Base-by-base conservation (phyloP, 2,888 invertebrate species). In the Glyphotaelius pellucidus region DNA sequence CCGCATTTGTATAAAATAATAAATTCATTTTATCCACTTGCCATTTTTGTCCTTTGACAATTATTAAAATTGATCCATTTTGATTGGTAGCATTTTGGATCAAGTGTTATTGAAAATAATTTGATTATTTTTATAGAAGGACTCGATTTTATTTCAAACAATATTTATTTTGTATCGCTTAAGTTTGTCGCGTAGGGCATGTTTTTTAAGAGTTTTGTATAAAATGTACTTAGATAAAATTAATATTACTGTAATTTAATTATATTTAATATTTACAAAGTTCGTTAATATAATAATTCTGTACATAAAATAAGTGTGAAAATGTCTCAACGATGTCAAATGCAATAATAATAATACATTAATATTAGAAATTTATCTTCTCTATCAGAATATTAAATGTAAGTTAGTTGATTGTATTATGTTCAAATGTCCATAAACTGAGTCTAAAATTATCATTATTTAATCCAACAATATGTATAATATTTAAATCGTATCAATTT, bases 261-360 rank as follows among this genome's bases (percentile, higher is more conserved):
- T 38, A 86, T 86, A 38, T 86, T 86, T 38, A 42, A 38, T 86
- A 86, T 38, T 86, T 86, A 30, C 30, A 67, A 67, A 86, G 12
- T 86, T 86, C 86, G 30, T 42, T 38, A 38, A 47, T 86, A 47
- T 86, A 14, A 32, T 42, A 47, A 38, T 38, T 86, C 25, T 86
- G 47, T 47, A 86, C 19, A 86, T 86, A 67, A 67, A 67, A 25
- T 47, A n/a, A n/a, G 83, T 83, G 35, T 83, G 32, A 47, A 47
- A 35, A 67, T 42, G 47, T 83, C 85, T 93, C 93, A 93, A 93
- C 93, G 93, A 93, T 93, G 92, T 91, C 88, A 89, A 90, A 92
- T 93, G 93, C 93, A 93, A 93, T 93, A 93, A 93, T 93, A 93
- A 93, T 92, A 84, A 90, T 7, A 80, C 80, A 86, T 89, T 35